Percentiles rank a stretch among this genome's conserved stretches.
Conservation (phyloP, 2,113 vertebrate species). For the Platanista minor region DNA sequence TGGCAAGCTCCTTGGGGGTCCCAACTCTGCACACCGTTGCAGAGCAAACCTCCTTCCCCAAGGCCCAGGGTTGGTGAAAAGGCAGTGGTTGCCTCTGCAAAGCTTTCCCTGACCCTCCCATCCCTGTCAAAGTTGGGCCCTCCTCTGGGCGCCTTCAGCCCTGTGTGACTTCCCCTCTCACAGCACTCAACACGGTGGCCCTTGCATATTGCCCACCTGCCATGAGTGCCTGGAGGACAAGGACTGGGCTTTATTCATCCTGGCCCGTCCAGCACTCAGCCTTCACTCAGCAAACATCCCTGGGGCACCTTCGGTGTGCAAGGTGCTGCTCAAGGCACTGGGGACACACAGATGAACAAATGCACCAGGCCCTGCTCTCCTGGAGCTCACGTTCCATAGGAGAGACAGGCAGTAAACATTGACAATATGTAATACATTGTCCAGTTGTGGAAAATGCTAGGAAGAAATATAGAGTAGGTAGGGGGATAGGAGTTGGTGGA, state of each 20-base stretch:
- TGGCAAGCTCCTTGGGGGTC: neutral
- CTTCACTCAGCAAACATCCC: neutral
- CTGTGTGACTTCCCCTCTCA: neutral
- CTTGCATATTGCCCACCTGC: neutral
- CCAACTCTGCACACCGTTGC: neutral
- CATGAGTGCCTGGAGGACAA: neutral
- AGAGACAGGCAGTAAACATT: neutral
- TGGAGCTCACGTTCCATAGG: neutral
- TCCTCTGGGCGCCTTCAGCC: neutral
- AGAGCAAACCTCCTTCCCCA: neutral
- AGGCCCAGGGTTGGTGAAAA: neutral
- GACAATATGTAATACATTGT: neutral
- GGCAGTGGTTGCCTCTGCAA: neutral
- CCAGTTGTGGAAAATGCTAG: neutral
- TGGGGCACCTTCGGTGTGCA: neutral
- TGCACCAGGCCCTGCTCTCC: neutral
- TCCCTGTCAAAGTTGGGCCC: neutral
- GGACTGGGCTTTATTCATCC: neutral
- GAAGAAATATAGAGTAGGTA: neutral
- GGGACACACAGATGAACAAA: neutral
- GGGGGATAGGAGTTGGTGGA: neutral
- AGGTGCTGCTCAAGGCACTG: neutral
- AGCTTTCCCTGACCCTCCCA: neutral
- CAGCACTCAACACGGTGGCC: neutral
- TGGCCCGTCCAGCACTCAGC: neutral